Percentiles rank a stretch among this genome's conserved stretches.
Evolutionary conservation across 2,113 vertebrate genomes (phyloP).

Genomic region (Xerus inauris): DNA sequence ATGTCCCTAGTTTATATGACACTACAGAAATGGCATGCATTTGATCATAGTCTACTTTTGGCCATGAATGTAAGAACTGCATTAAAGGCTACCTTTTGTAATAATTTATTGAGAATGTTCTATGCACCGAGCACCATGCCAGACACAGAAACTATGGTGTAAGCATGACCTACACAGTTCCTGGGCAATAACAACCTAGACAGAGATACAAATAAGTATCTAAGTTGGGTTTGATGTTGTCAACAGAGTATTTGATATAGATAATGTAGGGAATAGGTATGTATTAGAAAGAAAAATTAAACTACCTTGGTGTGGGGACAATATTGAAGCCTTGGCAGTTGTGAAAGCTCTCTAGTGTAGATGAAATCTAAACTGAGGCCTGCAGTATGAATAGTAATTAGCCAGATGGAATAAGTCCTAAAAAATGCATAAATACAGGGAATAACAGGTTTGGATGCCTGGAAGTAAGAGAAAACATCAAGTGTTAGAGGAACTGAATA

Average conservation of each 20-base stretch:
- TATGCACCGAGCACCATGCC: background rate
- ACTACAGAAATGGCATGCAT: background rate
- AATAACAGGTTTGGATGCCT: background rate
- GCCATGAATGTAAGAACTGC: background rate
- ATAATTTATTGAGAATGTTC: background rate
- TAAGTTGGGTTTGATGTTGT: background rate
- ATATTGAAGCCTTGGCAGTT: background rate
- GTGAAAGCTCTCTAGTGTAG: background rate
- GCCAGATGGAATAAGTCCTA: conserved; percentile 10
- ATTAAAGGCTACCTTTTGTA: background rate
- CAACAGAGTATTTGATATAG: background rate
- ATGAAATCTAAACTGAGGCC: background rate
- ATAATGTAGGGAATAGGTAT: background rate
- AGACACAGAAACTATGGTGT: background rate
- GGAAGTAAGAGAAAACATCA: conserved; percentile 2
- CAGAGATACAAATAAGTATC: background rate
- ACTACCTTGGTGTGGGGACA: background rate
- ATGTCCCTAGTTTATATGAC: background rate
- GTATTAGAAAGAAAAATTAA: background rate
- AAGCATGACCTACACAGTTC: background rate
- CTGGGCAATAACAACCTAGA: background rate
- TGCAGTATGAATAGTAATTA: conserved; percentile 39
- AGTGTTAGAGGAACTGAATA: background rate
- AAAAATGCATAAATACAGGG: background rate
- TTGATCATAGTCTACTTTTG: background rate